Percentiles rank a stretch among this genome's conserved stretches.
phyloP scores from a whole-genome alignment of 2,797 vertebrate genomes.

The Phalloptychus januarius region DNA sequence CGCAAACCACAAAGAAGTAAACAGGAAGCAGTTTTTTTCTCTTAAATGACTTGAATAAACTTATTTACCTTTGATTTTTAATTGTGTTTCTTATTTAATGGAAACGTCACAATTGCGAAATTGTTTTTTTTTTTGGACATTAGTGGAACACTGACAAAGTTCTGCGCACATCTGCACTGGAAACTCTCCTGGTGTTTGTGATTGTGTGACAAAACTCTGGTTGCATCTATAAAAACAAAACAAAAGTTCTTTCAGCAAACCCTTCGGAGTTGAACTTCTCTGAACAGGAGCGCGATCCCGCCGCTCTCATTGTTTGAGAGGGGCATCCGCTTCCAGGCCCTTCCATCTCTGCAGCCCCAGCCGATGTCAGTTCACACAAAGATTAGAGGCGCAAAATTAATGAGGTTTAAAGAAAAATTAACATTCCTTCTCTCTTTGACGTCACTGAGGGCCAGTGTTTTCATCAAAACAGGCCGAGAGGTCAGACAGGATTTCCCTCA shows the following conservation, averaged over 20 bases:
- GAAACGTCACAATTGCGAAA: no score
- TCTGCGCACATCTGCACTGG: no score
- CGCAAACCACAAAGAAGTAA: no score
- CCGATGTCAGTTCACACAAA: slow-evolving; percentile 58
- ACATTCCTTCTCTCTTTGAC: slow-evolving; percentile 51
- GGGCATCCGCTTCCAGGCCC: slow-evolving; percentile 29
- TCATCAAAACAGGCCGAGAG: slow-evolving; percentile 54
- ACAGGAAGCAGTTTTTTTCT: no score
- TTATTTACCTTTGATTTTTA: no score
- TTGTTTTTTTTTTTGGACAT: no score
- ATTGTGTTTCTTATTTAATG: no score
- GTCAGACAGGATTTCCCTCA: slow-evolving; percentile 78
- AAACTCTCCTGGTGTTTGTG: no score
- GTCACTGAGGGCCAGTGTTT: slow-evolving; percentile 65
- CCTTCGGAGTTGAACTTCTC: slow-evolving; percentile 57
- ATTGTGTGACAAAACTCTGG: neutral
- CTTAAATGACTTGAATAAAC: no score
- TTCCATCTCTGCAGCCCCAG: slow-evolving; percentile 12
- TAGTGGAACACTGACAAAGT: no score
- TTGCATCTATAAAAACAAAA: slow-evolving; percentile 37
- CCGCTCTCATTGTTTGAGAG: slow-evolving; percentile 36
- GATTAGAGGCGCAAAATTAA: slow-evolving; percentile 48
- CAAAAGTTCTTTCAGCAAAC: slow-evolving; percentile 46
- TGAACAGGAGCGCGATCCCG: slow-evolving; percentile 41
- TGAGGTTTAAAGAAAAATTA: slow-evolving; percentile 50